Base-by-base conservation (phyloP, 1,140 invertebrate species). In the Carcinoscorpius rotundicauda region DNA sequence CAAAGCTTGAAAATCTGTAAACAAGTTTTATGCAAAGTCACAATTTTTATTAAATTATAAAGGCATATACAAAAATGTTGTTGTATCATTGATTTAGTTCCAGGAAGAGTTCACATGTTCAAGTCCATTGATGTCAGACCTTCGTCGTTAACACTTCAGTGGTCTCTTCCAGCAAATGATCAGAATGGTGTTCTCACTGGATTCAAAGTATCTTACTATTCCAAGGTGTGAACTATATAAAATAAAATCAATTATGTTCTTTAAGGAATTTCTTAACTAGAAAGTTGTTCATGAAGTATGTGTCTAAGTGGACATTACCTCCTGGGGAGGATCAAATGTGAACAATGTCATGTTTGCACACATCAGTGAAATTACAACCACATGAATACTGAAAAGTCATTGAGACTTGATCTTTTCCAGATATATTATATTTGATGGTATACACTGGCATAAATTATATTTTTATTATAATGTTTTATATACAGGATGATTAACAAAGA, bases 111-210 rank as follows among this genome's bases (percentile, higher is more conserved):
- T 5, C 81, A 84, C 29, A 81, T 83, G 67, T 93, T 95, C 73
- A 81, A 85, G 71, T 85, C 87, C 3, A 81, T 82, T 4, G 85
- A 91, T 73, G 82, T 93, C 58, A 85, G 86, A 74, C 92, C 91
- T 3, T 86, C 85, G 67, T 84, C 89, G 73, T 86, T 93, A 11
- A 84, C 83, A 51, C 88, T 96, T 72, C 83, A 86, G 69, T 96
- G 91, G 91, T 78, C 82, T 3, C 75, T 94, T 58, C 87, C 89
- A 0, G 78, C 79, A 53, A 82, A 82, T 57, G 88, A 91, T 73
- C 85, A 88, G 66, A 92, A 94, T 80, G 91, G 91, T 50, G 80
- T 91, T 60, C 86, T 95, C 11, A 79, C 82, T 8, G 89, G 88
- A 72, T 94, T 88, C 76, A 86, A 84, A 49, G 87, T 94, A 49